phyloP scores from a whole-genome alignment of 2,113 vertebrate genomes.

The Petaurus breviceps region DNA sequence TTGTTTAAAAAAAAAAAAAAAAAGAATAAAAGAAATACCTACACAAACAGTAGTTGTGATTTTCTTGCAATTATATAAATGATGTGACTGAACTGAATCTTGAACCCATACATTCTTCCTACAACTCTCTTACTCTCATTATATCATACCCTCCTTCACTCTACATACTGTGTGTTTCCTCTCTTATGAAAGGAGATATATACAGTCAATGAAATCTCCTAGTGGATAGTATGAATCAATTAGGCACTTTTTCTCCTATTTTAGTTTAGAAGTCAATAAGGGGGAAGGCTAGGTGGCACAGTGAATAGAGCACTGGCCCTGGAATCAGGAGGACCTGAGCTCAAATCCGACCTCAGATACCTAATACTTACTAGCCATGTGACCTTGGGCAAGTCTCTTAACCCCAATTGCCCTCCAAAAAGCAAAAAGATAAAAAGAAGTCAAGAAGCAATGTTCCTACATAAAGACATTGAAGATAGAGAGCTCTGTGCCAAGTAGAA shows the following conservation, averaged over 20 bases:
- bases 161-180: neutral
- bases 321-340: too few relatives aligned
- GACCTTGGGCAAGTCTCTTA: too few relatives aligned
- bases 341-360: too few relatives aligned
- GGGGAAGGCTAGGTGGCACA: too few relatives aligned
- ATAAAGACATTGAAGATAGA: neutral
- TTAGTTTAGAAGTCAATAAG: neutral
- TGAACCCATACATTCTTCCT: neutral
- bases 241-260: neutral
- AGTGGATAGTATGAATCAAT: neutral
- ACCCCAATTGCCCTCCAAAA: too few relatives aligned
- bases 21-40: neutral
- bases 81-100: neutral
- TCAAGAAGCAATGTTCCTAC: neutral
- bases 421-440: neutral
- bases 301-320: too few relatives aligned
- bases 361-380: too few relatives aligned
- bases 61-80: neutral
- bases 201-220: neutral
- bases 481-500: neutral
- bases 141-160: neutral
- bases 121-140: neutral
- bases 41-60: neutral
- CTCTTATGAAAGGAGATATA: neutral
- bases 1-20: too few relatives aligned